Percentiles rank a stretch among this genome's conserved stretches.
Evolutionary conservation across 2,888 invertebrate genomes (phyloP).

Genomic region (Troides oblongomaculatus): DNA sequence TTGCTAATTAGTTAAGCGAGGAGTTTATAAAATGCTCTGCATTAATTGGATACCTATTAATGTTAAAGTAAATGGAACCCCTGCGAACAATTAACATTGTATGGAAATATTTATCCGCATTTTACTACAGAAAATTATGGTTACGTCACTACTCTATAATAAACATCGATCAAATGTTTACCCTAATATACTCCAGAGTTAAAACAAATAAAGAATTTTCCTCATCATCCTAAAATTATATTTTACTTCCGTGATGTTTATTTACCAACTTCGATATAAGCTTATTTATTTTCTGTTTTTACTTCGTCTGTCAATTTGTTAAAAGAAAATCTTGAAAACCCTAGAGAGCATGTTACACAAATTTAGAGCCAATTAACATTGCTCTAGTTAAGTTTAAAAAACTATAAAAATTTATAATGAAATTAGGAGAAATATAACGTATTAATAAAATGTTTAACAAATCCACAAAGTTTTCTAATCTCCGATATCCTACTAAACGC

Average conservation of each 20-base stretch:
- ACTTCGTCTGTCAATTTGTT: conserved; percentile 11
- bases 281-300: conserved; percentile 18
- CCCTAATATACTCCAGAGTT: conserved; percentile 1
- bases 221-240: conserved; percentile 14
- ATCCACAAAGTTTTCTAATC: too few species aligned
- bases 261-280: conserved; percentile 6
- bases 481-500: too few species aligned
- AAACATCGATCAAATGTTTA: neutral
- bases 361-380: neutral
- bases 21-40: conserved; percentile 48
- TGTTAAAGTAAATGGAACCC: conserved; percentile 37
- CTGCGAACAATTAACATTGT: neutral
- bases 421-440: too few species aligned
- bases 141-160: neutral
- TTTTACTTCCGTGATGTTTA: conserved; percentile 10
- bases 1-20: conserved; percentile 56
- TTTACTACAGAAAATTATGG: neutral
- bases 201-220: conserved; percentile 11
- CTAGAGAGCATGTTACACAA: neutral
- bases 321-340: conserved; percentile 5
- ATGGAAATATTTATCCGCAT: neutral
- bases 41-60: conserved; percentile 37
- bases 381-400: too few species aligned
- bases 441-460: too few species aligned
- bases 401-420: too few species aligned